A percentile compares a stretch with the other conserved stretches of the same genome.
These are phyloP conservation scores for Podocnemis expansa DNA, from an alignment of 2,113 vertebrate genomes.

Conservation along the genomic window DNA sequence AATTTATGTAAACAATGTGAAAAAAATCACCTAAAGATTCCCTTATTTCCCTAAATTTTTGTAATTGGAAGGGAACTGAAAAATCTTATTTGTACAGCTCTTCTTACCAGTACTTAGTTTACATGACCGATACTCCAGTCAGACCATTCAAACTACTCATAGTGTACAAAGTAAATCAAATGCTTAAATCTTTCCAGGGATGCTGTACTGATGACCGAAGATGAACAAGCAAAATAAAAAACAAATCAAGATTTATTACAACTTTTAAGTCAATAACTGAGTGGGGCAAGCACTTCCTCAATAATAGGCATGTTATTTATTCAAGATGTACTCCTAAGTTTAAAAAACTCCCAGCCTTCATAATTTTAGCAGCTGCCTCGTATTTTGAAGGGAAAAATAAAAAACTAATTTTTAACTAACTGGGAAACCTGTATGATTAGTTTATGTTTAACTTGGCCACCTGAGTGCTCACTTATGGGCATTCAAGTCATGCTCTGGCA, in stretches of 20 bases:
- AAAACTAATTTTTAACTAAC: neutral
- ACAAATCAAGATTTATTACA: neutral
- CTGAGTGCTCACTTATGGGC: neutral
- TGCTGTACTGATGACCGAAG: neutral
- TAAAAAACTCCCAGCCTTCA: neutral
- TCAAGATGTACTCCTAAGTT: neutral
- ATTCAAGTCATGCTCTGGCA: neutral
- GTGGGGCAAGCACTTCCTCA: neutral
- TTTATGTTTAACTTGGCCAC: conserved; percentile 8
- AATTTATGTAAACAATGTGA: neutral
- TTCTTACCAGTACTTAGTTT: neutral
- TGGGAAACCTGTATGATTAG: neutral
- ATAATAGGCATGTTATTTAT: neutral
- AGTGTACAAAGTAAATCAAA: neutral
- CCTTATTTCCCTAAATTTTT: neutral
- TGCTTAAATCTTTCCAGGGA: neutral
- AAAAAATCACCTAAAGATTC: neutral
- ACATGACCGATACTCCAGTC: neutral
- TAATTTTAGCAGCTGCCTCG: neutral
- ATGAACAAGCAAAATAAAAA: neutral
- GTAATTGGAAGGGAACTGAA: neutral
- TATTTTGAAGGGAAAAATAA: neutral
- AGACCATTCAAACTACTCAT: neutral
- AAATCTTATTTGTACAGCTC: neutral
- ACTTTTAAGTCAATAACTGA: neutral